These are phyloP conservation scores for Trichogramma pretiosum DNA, from an alignment of 1,140 invertebrate genomes.

Conservation along the genomic window DNA sequence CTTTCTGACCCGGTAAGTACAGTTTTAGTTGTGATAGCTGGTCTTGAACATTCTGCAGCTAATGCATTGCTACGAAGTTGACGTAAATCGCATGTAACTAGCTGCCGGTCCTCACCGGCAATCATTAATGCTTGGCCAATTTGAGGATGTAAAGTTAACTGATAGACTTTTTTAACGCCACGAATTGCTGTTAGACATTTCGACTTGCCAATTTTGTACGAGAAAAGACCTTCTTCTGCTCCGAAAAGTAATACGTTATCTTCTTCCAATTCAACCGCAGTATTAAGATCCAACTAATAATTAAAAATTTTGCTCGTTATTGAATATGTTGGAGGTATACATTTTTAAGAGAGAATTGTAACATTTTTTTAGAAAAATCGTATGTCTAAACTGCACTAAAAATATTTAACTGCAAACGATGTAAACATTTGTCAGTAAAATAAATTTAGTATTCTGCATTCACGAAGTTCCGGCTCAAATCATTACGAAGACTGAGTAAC, in stretches of 20 bases:
- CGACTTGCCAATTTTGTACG: conserved; percentile 30
- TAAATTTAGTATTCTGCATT: no score
- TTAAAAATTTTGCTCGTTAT: background rate
- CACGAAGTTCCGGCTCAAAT: no score
- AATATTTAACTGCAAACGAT: no score
- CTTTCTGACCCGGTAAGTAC: conserved; percentile 48
- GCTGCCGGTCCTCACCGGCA: conserved; percentile 53
- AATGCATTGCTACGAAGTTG: conserved; percentile 54
- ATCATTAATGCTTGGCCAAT: conserved; percentile 59
- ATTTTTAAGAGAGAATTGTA: no score
- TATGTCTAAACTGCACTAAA: no score
- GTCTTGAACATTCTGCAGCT: conserved; percentile 52
- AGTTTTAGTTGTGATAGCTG: conserved; percentile 49
- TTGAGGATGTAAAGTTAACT: conserved; percentile 51
- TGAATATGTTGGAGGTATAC: background rate
- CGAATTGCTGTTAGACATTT: conserved; percentile 44
- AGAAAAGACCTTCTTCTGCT: conserved; percentile 40
- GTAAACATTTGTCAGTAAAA: no score
- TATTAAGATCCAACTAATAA: conserved; percentile 39
- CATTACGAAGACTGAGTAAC: no score
- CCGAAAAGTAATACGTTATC: conserved; percentile 36
- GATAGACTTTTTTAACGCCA: conserved; percentile 56
- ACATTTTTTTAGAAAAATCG: no score
- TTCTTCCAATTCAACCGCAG: conserved; percentile 30
- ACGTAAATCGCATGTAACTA: conserved; percentile 57